Percentiles rank a stretch among this genome's conserved stretches.
These are phyloP conservation scores for Artemisiospiza belli DNA, from an alignment of 2,113 vertebrate species.

Conservation along the genomic window DNA sequence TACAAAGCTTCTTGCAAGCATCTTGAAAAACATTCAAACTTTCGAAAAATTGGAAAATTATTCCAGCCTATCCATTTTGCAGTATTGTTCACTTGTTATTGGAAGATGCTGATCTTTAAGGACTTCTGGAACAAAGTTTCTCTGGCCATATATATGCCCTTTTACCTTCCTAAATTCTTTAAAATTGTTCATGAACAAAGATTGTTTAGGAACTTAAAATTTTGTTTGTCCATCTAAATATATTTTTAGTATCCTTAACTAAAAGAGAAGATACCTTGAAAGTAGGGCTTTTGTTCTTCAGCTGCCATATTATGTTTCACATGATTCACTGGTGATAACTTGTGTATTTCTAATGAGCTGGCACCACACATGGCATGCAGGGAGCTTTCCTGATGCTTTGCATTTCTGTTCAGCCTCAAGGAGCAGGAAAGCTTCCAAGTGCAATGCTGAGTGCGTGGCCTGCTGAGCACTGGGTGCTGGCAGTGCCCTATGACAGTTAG, in stretches of 20 bases:
- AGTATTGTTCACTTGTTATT: not conserved
- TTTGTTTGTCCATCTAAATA: not conserved
- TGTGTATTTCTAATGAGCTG: not conserved
- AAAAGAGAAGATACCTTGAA: not conserved
- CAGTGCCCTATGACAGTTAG: accelerated
- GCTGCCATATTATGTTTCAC: not conserved
- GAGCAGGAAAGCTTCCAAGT: not conserved
- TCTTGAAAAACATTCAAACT: not conserved
- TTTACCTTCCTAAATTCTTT: not conserved
- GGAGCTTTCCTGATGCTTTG: not conserved
- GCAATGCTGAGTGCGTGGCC: not conserved
- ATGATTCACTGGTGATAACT: not conserved
- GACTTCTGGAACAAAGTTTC: not conserved
- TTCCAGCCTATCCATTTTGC: not conserved
- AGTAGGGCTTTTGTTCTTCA: not conserved
- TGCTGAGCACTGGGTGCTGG: not conserved
- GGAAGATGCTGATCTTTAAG: not conserved
- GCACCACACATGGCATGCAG: accelerated
- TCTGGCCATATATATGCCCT: not conserved
- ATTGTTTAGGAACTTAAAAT: not conserved
- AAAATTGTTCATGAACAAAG: not conserved
- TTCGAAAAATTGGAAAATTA: not conserved
- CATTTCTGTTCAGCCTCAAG: not conserved
- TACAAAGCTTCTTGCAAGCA: not conserved
- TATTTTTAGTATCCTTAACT: not conserved